Evolutionary conservation across 2,888 invertebrate genomes (phyloP), one percentile per base, ranked within the genome.

Genomic region (Trilocha varians): DNA sequence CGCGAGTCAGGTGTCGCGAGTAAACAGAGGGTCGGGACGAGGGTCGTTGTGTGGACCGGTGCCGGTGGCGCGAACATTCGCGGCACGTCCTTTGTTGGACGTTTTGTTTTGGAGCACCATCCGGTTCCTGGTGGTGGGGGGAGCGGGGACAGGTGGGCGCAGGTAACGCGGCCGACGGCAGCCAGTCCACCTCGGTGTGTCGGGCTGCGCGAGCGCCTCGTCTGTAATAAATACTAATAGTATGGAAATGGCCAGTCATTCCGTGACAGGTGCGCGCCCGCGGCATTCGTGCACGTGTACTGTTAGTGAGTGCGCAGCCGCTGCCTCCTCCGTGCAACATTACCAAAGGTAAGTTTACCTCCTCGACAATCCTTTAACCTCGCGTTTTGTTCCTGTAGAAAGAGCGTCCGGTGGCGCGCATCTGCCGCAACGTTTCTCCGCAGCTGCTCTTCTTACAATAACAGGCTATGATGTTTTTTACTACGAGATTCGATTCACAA

Each of bases 51-150:
- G 60, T 59, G 63, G 70, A 63, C 63, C 69, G 72, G 70, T 65
- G 52, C n/a, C 58, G 76, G 75, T 69, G 71, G 70, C 72, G 78
- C 75, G 78, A 78, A 80, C 82, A 82, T 83, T 83, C 72, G 79
- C 82, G 80, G 83, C 83, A 82, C 78, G 78, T 82, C 82, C 80
- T 84, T 83, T 82, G 84, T 82, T 82, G 78, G 79, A 78, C 73
- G 82, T 83, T 84, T 82, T 85, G 84, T 85, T 85, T 84, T 84
- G 85, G 78, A 82, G 76, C 70, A 75, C 77, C 83, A 82, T 84
- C 83, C 83, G 83, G 84, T 83, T 85, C 83, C 82, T 83, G 75
- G 74, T 77, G 74, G 77, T 68, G 71, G 78, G 71, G 78, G 72
- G 78, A 62, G 70, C 73, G 78, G 75, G 82, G 78, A 78, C 79